phyloP scores from a whole-genome alignment of 2,888 invertebrate species.

The Eueremaeus valkanovi region DNA sequence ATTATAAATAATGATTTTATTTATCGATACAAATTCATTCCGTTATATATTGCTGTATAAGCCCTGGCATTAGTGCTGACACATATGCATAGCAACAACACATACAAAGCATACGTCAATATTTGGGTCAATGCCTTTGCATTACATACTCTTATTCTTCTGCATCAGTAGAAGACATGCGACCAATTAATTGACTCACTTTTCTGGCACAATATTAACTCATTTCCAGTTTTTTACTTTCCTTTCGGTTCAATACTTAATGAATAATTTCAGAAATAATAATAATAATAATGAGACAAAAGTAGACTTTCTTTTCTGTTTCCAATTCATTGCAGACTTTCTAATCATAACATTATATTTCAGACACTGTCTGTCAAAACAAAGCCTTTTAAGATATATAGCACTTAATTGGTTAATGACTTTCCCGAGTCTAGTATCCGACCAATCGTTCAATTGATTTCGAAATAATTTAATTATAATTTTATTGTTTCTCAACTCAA shows the following conservation, averaged over 20 bases:
- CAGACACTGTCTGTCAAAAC: not conserved
- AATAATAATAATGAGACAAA: constrained; percentile 1
- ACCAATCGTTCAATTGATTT: too few relatives aligned
- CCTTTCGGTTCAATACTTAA: not conserved
- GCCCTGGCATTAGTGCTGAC: not conserved
- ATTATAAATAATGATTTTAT: too few relatives aligned
- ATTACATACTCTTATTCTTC: constrained; percentile 4
- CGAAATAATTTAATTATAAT: too few relatives aligned
- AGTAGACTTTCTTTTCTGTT: not conserved
- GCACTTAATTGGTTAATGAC: too few relatives aligned
- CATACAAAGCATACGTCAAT: constrained; percentile 9
- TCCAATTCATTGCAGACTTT: not conserved
- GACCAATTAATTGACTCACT: constrained; percentile 12
- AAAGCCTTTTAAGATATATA: too few relatives aligned
- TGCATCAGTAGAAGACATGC: constrained; percentile 1
- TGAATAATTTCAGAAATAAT: not conserved
- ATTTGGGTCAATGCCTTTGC: constrained; percentile 26
- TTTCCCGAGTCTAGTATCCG: too few relatives aligned
- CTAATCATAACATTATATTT: not conserved
- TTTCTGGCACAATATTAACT: not conserved
- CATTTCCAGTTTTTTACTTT: constrained; percentile 1
- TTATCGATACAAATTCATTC: not conserved
- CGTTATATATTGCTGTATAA: too few relatives aligned
- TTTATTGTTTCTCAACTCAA: too few relatives aligned
- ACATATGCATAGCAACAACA: constrained; percentile 25